These are phyloP conservation scores for Epiblema foenella DNA, from an alignment of 2,888 invertebrate genomes.

Conservation along the genomic window DNA sequence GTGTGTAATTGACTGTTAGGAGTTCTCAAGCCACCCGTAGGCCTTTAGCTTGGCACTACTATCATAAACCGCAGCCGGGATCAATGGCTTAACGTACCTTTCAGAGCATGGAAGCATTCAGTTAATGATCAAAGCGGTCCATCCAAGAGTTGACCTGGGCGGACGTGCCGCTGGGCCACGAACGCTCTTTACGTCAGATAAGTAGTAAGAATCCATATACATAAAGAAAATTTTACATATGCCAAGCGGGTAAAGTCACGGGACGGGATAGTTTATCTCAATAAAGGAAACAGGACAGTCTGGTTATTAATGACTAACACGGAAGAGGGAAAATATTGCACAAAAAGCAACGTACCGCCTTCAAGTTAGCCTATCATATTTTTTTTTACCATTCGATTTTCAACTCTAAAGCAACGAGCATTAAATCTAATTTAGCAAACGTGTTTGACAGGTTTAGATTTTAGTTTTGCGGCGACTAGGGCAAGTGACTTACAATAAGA, in stretches of 20 bases:
- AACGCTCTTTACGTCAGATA: no score
- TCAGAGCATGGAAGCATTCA: no score
- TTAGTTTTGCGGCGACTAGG: background rate
- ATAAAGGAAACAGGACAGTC: slow-evolving; percentile 13
- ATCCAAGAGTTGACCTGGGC: no score
- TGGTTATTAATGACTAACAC: slow-evolving; percentile 17
- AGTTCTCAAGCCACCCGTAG: no score
- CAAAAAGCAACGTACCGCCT: slow-evolving; percentile 9
- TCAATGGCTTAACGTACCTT: no score
- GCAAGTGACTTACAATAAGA: background rate
- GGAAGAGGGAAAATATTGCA: slow-evolving; percentile 22
- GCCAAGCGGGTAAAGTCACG: background rate
- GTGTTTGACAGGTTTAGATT: background rate
- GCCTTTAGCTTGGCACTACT: no score
- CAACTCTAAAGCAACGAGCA: background rate
- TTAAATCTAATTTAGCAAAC: background rate
- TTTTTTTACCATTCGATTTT: background rate
- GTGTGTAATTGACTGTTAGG: no score
- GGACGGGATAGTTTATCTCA: background rate
- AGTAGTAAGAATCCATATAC: no score
- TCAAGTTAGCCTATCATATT: background rate
- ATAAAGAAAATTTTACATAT: background rate
- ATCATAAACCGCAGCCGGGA: no score
- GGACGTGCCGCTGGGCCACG: no score
- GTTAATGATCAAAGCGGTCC: no score